Conservation (phyloP, 2,888 invertebrate species). For the Urechis unicinctus region DNA sequence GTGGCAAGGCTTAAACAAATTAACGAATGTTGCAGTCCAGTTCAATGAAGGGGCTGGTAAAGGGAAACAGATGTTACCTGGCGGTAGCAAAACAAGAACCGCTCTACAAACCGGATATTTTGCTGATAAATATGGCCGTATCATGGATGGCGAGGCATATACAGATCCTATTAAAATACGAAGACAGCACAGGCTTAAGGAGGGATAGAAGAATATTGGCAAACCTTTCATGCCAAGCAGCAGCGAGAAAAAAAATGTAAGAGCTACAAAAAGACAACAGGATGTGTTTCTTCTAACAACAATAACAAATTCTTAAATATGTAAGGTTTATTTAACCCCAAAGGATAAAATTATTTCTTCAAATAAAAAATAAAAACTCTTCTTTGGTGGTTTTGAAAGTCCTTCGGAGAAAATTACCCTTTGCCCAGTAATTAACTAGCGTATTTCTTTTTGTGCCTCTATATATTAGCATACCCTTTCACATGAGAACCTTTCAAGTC, state of each 20-base stretch:
- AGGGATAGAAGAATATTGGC: slow-evolving; percentile 43
- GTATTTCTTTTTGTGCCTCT: too few species aligned
- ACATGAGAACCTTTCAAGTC: slow-evolving; percentile 44
- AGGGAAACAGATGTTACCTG: slow-evolving; percentile 48
- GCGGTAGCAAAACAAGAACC: slow-evolving; percentile 40
- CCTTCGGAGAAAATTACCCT: too few species aligned
- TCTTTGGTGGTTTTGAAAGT: too few species aligned
- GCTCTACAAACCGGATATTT: slow-evolving; percentile 48
- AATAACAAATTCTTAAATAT: too few species aligned
- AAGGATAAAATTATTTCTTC: too few species aligned
- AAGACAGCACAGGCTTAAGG: slow-evolving; percentile 37
- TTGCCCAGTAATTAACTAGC: too few species aligned
- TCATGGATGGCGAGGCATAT: slow-evolving; percentile 47
- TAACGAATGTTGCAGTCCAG: slow-evolving; percentile 33
- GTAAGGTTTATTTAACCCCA: too few species aligned
- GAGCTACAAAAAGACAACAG: too few species aligned
- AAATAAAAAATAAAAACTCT: too few species aligned
- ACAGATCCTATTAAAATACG: slow-evolving; percentile 45
- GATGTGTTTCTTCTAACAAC: too few species aligned
- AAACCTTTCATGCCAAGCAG: slow-evolving; percentile 49
- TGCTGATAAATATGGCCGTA: slow-evolving; percentile 38
- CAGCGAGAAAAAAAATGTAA: slow-evolving; percentile 31
- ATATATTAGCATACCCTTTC: too few species aligned
- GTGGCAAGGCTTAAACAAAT: too few species aligned
- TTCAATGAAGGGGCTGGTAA: slow-evolving; percentile 47